Percentiles rank a stretch among this genome's conserved stretches.
phyloP scores from a whole-genome alignment of 2,797 vertebrate genomes.

The Pogoniulus pusillus region DNA sequence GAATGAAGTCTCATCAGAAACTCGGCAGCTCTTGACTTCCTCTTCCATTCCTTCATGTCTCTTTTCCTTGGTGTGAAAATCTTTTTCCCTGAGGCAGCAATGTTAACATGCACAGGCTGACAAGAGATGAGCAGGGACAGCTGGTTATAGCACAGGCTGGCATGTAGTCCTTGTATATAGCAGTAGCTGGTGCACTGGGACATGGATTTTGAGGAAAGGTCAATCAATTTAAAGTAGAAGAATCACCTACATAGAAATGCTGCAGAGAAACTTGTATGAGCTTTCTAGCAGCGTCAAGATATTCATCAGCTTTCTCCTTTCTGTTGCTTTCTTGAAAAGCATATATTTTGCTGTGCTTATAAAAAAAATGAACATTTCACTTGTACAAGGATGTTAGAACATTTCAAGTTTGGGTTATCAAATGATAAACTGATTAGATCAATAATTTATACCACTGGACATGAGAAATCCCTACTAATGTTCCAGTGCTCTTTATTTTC shows the following conservation, averaged over 20 bases:
- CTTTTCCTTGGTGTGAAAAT: neutral
- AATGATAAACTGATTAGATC: neutral
- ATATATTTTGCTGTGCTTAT: neutral
- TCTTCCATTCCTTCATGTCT: neutral
- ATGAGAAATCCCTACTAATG: neutral
- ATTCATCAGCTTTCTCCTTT: neutral
- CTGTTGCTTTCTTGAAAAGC: neutral
- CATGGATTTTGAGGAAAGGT: neutral
- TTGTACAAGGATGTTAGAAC: neutral
- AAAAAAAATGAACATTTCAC: neutral
- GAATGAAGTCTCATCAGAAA: neutral
- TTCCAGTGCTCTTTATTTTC: neutral
- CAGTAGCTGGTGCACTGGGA: neutral
- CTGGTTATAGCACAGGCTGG: neutral
- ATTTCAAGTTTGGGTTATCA: neutral
- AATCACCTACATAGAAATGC: neutral
- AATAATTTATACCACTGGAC: neutral
- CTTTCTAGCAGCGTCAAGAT: neutral
- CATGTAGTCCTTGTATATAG: neutral
- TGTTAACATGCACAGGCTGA: neutral
- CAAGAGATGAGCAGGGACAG: neutral
- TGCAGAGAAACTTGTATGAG: neutral
- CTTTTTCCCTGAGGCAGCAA: neutral
- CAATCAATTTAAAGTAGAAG: accelerated
- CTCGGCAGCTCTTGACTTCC: neutral